Percentiles rank a stretch among this genome's conserved stretches.
Conservation (phyloP, 1,140 invertebrate genomes). For the Drosophila bipectinata region DNA sequence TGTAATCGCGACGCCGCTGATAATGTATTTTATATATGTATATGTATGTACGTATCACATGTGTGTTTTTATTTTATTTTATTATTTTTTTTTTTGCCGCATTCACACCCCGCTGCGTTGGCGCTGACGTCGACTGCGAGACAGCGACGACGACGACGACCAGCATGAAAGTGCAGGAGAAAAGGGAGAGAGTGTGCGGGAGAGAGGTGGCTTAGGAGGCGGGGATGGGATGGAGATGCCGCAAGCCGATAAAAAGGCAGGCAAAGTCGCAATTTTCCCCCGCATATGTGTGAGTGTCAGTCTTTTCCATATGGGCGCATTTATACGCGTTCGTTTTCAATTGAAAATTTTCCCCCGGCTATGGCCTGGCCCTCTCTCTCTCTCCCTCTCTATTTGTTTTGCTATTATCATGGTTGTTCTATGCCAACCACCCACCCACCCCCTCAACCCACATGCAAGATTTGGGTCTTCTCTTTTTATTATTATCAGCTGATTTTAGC, state of each 20-base stretch:
- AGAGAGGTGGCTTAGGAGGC: neutral
- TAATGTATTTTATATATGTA: constrained; percentile 46
- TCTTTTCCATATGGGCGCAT: constrained; percentile 77
- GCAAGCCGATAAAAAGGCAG: constrained; percentile 55
- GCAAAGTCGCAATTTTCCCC: constrained; percentile 60
- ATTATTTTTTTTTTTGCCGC: constrained; percentile 47
- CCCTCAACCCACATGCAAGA: constrained; percentile 21
- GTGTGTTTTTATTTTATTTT: constrained; percentile 7
- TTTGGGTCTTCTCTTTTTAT: constrained; percentile 31
- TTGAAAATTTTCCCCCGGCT: constrained; percentile 61
- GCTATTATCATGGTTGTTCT: constrained; percentile 64
- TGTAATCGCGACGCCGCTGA: constrained; percentile 53
- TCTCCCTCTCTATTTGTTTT: constrained; percentile 50
- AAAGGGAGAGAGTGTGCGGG: neutral
- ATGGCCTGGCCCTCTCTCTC: constrained; percentile 1
- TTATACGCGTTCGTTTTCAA: constrained; percentile 77
- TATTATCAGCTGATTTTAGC: constrained; percentile 59
- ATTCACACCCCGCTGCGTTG: constrained; percentile 59
- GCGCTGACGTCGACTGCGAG: constrained; percentile 27
- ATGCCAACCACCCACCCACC: constrained; percentile 1
- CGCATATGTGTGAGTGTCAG: constrained; percentile 25
- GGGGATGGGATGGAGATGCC: constrained; percentile 34
- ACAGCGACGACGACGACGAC: constrained; percentile 22
- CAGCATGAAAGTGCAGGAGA: constrained; percentile 66
- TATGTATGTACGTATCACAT: constrained; percentile 13